A percentile compares a stretch with the other conserved stretches of the same genome.
Conservation (phyloP, 2,888 invertebrate genomes). For the Lithophane leautieri region DNA sequence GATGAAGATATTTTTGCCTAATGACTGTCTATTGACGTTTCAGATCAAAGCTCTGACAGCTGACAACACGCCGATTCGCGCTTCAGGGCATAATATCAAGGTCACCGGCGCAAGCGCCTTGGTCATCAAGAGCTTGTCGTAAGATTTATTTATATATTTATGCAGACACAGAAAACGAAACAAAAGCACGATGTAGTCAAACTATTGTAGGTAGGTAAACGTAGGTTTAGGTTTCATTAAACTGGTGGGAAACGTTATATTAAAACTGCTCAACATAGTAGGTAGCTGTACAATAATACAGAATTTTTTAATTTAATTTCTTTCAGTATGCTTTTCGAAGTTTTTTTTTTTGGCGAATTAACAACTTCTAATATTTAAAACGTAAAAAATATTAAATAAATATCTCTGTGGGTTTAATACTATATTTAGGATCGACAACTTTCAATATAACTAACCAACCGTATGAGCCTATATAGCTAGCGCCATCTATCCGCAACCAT, state of each 20-base stretch:
- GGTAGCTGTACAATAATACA: neutral
- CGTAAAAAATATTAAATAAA: too few species aligned
- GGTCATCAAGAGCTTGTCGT: constrained; percentile 88
- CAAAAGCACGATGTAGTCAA: neutral
- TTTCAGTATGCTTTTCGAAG: neutral
- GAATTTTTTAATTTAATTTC: too few species aligned
- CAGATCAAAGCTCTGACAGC: constrained; percentile 79
- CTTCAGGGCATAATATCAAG: constrained; percentile 86
- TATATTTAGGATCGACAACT: neutral
- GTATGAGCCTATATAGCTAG: neutral
- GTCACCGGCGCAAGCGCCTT: constrained; percentile 89
- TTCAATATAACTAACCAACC: neutral
- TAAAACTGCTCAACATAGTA: neutral
- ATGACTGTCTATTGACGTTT: constrained; percentile 45
- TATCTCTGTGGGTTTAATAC: too few species aligned
- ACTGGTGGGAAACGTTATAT: neutral
- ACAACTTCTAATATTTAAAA: neutral
- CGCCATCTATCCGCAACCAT: constrained; percentile 43
- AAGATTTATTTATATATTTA: constrained; percentile 70
- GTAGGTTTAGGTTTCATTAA: neutral
- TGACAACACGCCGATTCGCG: constrained; percentile 81
- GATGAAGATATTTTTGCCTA: neutral
- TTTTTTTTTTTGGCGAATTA: neutral
- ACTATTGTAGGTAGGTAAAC: neutral
- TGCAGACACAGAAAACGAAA: neutral